These are phyloP conservation scores for Trichechus manatus DNA, from an alignment of 2,113 vertebrate genomes.

Conservation along the genomic window DNA sequence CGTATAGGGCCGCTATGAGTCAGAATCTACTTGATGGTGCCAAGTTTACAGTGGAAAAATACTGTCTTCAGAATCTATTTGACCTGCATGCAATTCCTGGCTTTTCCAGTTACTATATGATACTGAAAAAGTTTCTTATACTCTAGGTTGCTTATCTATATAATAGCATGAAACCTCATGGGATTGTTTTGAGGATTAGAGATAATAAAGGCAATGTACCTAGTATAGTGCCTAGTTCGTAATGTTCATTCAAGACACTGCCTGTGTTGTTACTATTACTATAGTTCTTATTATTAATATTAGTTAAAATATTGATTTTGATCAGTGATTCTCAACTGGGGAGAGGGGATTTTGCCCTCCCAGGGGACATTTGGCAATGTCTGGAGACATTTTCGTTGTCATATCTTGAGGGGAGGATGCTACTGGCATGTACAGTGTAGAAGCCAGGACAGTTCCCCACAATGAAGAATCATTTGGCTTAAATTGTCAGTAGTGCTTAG, in stretches of 20 bases:
- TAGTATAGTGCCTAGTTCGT: neutral
- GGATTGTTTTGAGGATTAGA: neutral
- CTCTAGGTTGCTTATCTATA: neutral
- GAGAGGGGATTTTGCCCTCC: rapidly evolving
- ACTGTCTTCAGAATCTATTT: neutral
- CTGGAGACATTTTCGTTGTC: neutral
- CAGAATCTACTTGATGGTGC: no score
- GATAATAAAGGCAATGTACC: neutral
- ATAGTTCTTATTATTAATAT: neutral
- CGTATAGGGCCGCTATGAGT: no score
- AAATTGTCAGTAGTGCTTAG: neutral
- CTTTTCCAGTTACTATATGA: neutral
- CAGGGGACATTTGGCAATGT: neutral
- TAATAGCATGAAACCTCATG: neutral
- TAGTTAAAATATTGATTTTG: neutral
- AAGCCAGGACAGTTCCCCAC: neutral
- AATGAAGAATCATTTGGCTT: neutral
- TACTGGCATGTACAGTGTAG: neutral
- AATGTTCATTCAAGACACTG: neutral
- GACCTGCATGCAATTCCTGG: neutral
- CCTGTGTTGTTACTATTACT: neutral
- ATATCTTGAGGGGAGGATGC: neutral
- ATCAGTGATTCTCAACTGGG: neutral
- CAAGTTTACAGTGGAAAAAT: neutral
- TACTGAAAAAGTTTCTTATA: neutral